Evolutionary conservation across 2,888 invertebrate genomes (phyloP), one percentile per base, ranked within the genome.

Genomic region (Dione vanillae): DNA sequence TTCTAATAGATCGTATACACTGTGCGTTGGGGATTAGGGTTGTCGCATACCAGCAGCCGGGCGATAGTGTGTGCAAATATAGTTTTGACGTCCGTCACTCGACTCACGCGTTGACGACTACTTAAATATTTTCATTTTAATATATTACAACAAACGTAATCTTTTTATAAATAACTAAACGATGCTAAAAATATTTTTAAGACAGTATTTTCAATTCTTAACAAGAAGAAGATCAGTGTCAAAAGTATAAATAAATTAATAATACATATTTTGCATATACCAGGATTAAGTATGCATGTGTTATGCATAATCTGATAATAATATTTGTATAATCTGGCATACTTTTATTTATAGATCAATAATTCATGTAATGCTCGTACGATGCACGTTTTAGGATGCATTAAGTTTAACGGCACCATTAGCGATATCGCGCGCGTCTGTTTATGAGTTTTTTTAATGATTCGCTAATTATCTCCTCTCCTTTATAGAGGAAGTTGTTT

Each of bases 1-100:
- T 78, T 90, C 88, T 88, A 83, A 73, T 81, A 85, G 85, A 85
- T 78, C 74, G 74, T 64, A 65, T 75, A 80, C 80, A 86, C 90
- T 91, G 79, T 78, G 75, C 51, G 54, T 68, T 20, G 74, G 75
- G 83, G 88, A 89, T 91, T 90, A 90, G 79, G 80, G 78, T 77
- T 79, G 85, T 84, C 81, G 85, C 91, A 90, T 90, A 88, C 89
- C 92, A 83, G 89, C 79, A 89, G 89, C 84, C 70, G 71, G 74
- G 78, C 81, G 92, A 92, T 92, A 92, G 84, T 78, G 80, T 80
- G 82, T 80, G 83, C 88, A 92, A 92, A 92, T 91, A 92, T 79
- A 80, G 79, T 81, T 78, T 80, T 85, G 87, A 87, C 81, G 90
- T 90, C 89, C 78, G 79, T 85, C 85, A 85, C 67, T 35, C 49